Percentiles rank a stretch among this genome's conserved stretches.
phyloP scores from a whole-genome alignment of 1,140 invertebrate species.

The Drosophila punjabiensis region DNA sequence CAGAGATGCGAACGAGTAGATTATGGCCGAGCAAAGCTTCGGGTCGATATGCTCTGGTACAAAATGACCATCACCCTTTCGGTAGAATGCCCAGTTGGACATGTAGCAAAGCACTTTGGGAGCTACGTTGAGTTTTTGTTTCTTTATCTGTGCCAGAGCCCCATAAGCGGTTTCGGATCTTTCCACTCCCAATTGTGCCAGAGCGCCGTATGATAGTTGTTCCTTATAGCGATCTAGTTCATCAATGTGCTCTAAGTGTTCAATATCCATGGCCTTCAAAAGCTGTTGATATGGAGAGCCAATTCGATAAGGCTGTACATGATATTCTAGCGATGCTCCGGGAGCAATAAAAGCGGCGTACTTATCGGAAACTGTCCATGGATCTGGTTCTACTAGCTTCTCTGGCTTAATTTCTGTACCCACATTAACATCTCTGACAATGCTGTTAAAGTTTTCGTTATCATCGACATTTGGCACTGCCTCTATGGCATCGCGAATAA shows the following conservation, averaged over 20 bases:
- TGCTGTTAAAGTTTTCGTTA: slow-evolving; percentile 9
- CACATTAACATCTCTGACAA: slow-evolving; percentile 32
- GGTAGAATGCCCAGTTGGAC: slow-evolving; percentile 95
- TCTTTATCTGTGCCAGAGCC: slow-evolving; percentile 55
- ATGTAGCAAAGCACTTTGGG: slow-evolving; percentile 92
- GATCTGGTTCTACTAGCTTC: slow-evolving; percentile 48
- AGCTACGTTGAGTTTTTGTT: slow-evolving; percentile 63
- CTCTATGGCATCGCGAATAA: slow-evolving; percentile 88
- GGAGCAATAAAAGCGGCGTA: slow-evolving; percentile 85
- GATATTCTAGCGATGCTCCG: slow-evolving; percentile 21
- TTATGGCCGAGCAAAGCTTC: slow-evolving; percentile 93
- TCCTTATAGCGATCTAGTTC: slow-evolving; percentile 60
- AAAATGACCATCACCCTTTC: slow-evolving; percentile 93
- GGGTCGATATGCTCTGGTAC: slow-evolving; percentile 94
- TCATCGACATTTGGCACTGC: slow-evolving; percentile 85
- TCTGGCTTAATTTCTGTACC: slow-evolving; percentile 28
- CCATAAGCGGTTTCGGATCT: slow-evolving; percentile 52
- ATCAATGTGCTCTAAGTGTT: slow-evolving; percentile 66
- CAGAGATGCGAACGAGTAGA: slow-evolving; percentile 96
- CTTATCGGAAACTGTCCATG: slow-evolving; percentile 73
- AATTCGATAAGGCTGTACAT: slow-evolving; percentile 70
- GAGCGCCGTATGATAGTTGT: slow-evolving; percentile 58
- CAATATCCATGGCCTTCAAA: slow-evolving; percentile 57
- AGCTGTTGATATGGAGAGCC: slow-evolving; percentile 79
- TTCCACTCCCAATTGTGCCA: slow-evolving; percentile 33